phyloP scores from a whole-genome alignment of 2,113 vertebrate species.

The Chaenocephalus aceratus region DNA sequence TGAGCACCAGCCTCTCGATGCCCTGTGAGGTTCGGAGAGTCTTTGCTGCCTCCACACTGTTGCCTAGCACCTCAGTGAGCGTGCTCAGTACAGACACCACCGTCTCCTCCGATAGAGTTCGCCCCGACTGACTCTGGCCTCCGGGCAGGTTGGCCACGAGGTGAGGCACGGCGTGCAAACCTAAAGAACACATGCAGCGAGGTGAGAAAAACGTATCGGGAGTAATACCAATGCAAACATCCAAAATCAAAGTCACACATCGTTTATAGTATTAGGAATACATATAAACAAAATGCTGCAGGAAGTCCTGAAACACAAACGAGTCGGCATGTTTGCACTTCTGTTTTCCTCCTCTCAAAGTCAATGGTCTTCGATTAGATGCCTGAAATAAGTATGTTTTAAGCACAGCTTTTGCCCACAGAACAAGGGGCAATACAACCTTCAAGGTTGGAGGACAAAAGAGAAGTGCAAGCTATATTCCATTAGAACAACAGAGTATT shows the following conservation, averaged over 20 bases:
- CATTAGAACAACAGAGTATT: neutral
- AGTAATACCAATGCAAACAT: neutral
- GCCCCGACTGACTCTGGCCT: conserved; percentile 88
- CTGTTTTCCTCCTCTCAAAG: too few species aligned
- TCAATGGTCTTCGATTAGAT: too few species aligned
- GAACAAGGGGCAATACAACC: too few species aligned
- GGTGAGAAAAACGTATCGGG: neutral
- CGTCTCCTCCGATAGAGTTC: conserved; percentile 90
- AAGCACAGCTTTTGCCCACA: too few species aligned
- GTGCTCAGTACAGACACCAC: conserved; percentile 94
- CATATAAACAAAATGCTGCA: too few species aligned
- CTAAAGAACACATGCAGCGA: conserved; percentile 38
- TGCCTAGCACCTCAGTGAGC: conserved; percentile 92
- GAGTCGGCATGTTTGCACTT: too few species aligned
- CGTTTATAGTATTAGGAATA: neutral
- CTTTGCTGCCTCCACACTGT: conserved; percentile 94
- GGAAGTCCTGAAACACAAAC: too few species aligned
- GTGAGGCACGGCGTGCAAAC: conserved; percentile 89
- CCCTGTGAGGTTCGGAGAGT: conserved; percentile 92
- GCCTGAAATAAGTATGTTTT: too few species aligned
- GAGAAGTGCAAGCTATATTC: neutral
- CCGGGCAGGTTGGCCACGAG: conserved; percentile 93
- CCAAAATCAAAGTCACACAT: neutral
- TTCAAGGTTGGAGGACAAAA: neutral
- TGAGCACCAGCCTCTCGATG: conserved; percentile 95